A percentile compares a stretch with the other conserved stretches of the same genome.
Conservation (phyloP, 2,113 vertebrate genomes). For the Leptocoma aspasia region DNA sequence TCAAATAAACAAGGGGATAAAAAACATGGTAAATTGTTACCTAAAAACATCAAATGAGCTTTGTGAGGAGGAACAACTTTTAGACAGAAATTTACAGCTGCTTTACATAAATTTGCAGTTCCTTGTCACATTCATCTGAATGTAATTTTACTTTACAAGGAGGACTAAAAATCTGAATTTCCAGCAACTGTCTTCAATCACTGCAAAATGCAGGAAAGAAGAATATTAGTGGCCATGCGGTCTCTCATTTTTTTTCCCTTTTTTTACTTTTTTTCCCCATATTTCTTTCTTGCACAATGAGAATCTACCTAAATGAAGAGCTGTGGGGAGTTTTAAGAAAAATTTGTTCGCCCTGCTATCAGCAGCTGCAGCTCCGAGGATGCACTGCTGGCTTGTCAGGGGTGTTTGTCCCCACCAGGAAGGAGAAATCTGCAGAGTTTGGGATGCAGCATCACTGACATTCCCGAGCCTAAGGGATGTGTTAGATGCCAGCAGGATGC, state of each 20-base stretch:
- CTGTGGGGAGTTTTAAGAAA: background rate
- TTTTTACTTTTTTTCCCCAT: background rate
- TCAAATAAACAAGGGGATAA: background rate
- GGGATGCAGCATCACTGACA: background rate
- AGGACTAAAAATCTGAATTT: background rate
- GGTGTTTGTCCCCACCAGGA: background rate
- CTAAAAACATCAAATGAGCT: background rate
- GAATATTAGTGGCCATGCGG: background rate
- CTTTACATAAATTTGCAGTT: background rate
- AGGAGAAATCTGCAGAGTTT: background rate
- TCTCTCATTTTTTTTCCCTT: fast-evolving
- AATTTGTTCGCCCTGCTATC: background rate
- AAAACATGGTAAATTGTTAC: background rate
- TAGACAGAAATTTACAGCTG: background rate
- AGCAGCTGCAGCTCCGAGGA: background rate
- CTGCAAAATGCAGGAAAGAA: background rate
- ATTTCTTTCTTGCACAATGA: background rate
- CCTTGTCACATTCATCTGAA: background rate
- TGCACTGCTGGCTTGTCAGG: background rate
- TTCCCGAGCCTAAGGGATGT: background rate
- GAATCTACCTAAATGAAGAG: background rate
- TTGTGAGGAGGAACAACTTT: background rate
- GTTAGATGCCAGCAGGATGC: background rate
- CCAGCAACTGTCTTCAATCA: background rate
- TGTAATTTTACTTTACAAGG: background rate